phyloP scores from a whole-genome alignment of 2,797 vertebrate species.

The Tauraco hartlaubi region DNA sequence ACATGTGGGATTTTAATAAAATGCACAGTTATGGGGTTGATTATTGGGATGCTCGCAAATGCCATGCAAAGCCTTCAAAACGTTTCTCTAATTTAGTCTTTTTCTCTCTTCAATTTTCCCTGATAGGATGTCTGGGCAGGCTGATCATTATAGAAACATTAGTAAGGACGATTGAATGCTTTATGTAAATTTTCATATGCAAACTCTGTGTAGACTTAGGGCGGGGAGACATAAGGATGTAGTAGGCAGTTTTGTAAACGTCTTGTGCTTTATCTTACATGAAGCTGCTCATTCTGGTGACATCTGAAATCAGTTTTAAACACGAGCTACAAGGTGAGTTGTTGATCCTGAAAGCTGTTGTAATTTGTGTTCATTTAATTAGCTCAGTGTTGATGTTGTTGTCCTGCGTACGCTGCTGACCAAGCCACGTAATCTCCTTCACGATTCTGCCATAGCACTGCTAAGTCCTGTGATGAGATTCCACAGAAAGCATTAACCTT shows the following conservation, averaged over 20 bases:
- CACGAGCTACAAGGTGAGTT: background rate
- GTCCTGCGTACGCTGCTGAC: slow-evolving; percentile 27
- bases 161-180: background rate
- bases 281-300: background rate
- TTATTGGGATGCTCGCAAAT: slow-evolving; percentile 1
- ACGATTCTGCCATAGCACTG: background rate
- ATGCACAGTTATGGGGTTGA: slow-evolving; percentile 8
- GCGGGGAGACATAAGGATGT: background rate
- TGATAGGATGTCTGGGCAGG: background rate
- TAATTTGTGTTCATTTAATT: slow-evolving; percentile 78
- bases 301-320: background rate
- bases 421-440: slow-evolving; percentile 21
- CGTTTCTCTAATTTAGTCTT: slow-evolving; percentile 7
- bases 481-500: slow-evolving; percentile 67
- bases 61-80: background rate
- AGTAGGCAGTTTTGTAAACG: slow-evolving; percentile 10
- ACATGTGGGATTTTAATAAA: slow-evolving; percentile 38
- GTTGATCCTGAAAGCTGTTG: slow-evolving; percentile 59
- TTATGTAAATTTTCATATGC: background rate
- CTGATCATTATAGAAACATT: slow-evolving; percentile 23
- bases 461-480: slow-evolving; percentile 62
- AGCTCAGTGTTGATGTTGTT: slow-evolving; percentile 66
- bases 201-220: background rate
- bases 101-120: background rate
- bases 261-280: background rate